A percentile compares a stretch with the other conserved stretches of the same genome.
These are phyloP conservation scores for Scaptodrosophila lebanonensis DNA, from an alignment of 1,140 invertebrate genomes.

Conservation along the genomic window DNA sequence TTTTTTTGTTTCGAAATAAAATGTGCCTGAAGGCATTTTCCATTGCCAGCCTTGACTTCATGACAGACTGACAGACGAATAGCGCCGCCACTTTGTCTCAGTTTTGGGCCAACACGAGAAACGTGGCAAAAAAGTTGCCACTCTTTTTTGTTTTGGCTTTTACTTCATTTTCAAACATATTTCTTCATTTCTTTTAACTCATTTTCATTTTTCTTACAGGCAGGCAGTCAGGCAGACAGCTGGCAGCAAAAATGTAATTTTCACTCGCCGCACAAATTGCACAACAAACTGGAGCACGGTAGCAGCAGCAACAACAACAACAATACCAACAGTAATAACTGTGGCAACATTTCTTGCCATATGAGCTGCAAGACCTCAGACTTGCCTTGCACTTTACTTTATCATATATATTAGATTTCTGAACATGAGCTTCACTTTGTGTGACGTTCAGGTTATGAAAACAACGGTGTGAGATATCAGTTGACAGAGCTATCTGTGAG, in stretches of 20 bases:
- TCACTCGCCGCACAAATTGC: neutral
- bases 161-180: constrained; percentile 39
- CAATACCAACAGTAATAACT: constrained; percentile 15
- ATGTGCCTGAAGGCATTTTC: neutral
- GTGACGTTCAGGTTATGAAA: constrained; percentile 19
- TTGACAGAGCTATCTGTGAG: neutral
- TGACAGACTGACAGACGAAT: too few species aligned
- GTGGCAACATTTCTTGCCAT: too few species aligned
- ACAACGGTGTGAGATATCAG: constrained; percentile 36
- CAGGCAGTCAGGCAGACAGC: constrained; percentile 12
- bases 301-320: constrained; percentile 31
- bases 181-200: constrained; percentile 18
- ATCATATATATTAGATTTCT: too few species aligned
- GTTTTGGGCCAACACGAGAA: neutral
- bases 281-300: constrained; percentile 42
- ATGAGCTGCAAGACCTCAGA: too few species aligned
- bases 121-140: too few species aligned
- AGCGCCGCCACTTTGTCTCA: constrained; percentile 53
- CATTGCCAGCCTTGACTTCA: neutral
- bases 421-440: too few species aligned
- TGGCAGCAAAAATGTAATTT: constrained; percentile 16
- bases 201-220: constrained; percentile 9
- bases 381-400: too few species aligned
- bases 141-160: too few species aligned
- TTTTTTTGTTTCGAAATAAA: constrained; percentile 3